Base-by-base conservation (phyloP, 2,888 invertebrate species). In the Platycnemis pennipes region DNA sequence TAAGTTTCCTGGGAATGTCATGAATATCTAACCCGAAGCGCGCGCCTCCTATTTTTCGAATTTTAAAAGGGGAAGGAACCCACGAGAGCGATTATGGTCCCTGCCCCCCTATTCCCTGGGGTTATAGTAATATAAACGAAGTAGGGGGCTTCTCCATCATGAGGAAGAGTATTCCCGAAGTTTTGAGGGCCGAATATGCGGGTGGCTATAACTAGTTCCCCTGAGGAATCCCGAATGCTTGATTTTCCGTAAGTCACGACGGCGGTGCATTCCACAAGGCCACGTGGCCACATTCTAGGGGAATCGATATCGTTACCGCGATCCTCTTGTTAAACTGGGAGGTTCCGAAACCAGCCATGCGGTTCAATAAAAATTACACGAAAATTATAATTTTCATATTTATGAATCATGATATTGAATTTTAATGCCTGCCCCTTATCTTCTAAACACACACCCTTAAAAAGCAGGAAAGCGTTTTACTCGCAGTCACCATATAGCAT, bases 1-100 rank as follows among this genome's bases (percentile, higher is more conserved):
- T 63, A 91, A 63, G 91, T 91, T 91, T 91, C 91, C 91, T 63
- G 63, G 63, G 91, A 91, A 91, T 91, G 91, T 63, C 91, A 91
- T 91, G 91, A 91, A 91, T 91, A 91, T 91, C 91, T 91, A 91
- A 91, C 44, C 69, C 91, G 91, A 44, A 63, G 91, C 91, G 91
- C 91, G 91, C 91, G 91, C 91, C 91, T 56, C 91, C 63, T 91
- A 69, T 69, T 63, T 91, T 91, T 44, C 91, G 63, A 69, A 89
- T 89, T 89, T 89, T 91, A 63, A 89, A 45, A 42, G n/a, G 44
- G 53, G 31, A 42, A 49, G 53, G 56, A 53, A 91, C 91, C 63
- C 91, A 91, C 91, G 91, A 91, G 91, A 63, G 91, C 63, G 63
- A 91, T 91, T 91, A 91, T 91, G 77, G 77, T 8, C 77, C 77